Conservation (phyloP, 2,888 invertebrate species). For the Antheraea yamamai region DNA sequence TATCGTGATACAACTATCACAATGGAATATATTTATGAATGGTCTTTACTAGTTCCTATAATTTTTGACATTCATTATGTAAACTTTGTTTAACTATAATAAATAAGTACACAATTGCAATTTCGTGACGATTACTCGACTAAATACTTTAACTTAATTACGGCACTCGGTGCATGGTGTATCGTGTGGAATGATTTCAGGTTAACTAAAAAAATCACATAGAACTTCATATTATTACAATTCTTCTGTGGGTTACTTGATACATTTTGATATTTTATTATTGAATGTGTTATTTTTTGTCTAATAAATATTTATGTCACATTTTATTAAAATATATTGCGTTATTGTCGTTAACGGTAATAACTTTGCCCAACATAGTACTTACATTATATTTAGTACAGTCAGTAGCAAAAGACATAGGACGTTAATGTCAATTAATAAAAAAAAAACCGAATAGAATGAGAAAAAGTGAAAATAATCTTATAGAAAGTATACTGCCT, state of each 20-base stretch:
- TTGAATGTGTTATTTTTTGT: neutral
- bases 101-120: constrained; percentile 44
- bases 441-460: neutral
- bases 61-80: constrained; percentile 23
- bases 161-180: constrained; percentile 56
- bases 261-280: neutral
- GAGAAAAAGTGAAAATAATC: neutral
- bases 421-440: neutral
- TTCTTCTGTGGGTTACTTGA: neutral
- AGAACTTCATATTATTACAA: neutral
- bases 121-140: constrained; percentile 54
- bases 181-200: neutral
- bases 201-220: neutral
- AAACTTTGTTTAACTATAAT: constrained; percentile 36
- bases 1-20: neutral
- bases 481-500: neutral
- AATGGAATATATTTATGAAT: neutral
- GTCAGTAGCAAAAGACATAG: neutral
- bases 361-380: neutral
- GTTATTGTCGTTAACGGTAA: neutral
- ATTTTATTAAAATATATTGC: neutral
- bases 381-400: neutral
- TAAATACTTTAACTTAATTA: constrained; percentile 59
- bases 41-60: neutral
- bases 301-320: neutral